Conservation (phyloP, 2,888 invertebrate genomes). For the Chydorus sphaericus region DNA sequence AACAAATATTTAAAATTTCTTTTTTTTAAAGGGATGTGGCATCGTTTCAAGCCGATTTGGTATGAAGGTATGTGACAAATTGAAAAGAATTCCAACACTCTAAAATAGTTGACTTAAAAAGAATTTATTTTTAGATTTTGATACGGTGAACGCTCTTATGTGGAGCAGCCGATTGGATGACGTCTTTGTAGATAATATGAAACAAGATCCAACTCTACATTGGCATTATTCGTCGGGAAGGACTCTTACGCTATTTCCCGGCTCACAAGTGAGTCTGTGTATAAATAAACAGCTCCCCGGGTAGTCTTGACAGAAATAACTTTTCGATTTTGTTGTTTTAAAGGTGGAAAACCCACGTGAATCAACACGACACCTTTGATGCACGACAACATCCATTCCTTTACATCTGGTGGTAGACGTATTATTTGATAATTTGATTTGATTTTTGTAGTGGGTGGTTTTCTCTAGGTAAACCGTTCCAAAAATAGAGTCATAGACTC, state of each 20-base stretch:
- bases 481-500: no score
- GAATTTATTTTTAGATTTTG: slow-evolving; percentile 25
- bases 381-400: slow-evolving; percentile 32
- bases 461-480: slow-evolving; percentile 33
- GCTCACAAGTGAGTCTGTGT: slow-evolving; percentile 25
- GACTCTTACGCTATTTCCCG: slow-evolving; percentile 32
- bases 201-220: slow-evolving; percentile 31
- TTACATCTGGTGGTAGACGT: slow-evolving; percentile 35
- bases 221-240: slow-evolving; percentile 35
- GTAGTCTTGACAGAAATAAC: no score
- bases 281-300: no score
- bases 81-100: no score
- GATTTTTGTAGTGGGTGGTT: no score
- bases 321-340: no score
- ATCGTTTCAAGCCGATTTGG: slow-evolving; percentile 21
- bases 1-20: no score
- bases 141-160: slow-evolving; percentile 32
- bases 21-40: slow-evolving; percentile 21
- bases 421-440: no score
- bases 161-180: slow-evolving; percentile 32
- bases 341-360: slow-evolving; percentile 22
- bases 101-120: no score
- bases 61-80: slow-evolving; percentile 21
- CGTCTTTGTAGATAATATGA: slow-evolving; percentile 28
- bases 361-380: slow-evolving; percentile 30